These are phyloP conservation scores for Sorex araneus DNA, from an alignment of 2,113 vertebrate species.

Conservation along the genomic window DNA sequence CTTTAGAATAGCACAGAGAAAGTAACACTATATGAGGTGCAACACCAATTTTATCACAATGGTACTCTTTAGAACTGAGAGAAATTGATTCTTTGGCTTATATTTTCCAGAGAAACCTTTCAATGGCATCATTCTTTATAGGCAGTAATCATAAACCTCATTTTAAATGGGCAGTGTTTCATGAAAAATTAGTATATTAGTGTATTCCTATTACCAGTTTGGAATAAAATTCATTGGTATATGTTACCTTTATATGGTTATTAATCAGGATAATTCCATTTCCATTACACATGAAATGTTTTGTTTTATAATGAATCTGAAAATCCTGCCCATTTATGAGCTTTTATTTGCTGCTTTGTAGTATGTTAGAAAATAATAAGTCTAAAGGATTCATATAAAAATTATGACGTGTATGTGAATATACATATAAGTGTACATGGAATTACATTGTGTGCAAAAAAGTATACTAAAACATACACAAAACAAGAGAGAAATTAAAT, in stretches of 20 bases:
- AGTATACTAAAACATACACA: not conserved
- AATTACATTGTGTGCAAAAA: not conserved
- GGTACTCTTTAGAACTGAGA: conserved; percentile 13
- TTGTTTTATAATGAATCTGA: conserved; percentile 48
- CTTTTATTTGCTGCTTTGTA: conserved; percentile 44
- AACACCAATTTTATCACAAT: conserved; percentile 51
- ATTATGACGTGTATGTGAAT: not conserved
- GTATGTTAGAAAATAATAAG: conserved; percentile 7
- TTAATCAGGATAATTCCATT: conserved; percentile 67
- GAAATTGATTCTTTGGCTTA: conserved; percentile 59
- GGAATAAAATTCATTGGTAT: conserved; percentile 51
- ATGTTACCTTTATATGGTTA: conserved; percentile 46
- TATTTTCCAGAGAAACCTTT: conserved; percentile 50
- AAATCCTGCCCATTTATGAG: conserved; percentile 31
- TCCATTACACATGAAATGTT: not conserved
- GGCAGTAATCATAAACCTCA: not conserved
- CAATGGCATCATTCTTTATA: conserved; percentile 40
- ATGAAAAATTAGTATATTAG: conserved; percentile 52
- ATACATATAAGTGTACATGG: not conserved
- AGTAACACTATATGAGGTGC: not conserved
- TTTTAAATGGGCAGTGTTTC: conserved; percentile 65
- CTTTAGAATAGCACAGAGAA: conserved; percentile 35
- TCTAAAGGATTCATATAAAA: not conserved
- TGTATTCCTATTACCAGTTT: conserved; percentile 43
- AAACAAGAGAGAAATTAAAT: conserved; percentile 8